Evolutionary conservation across 2,797 vertebrate genomes (phyloP).

Genomic region (Myoxocephalus aenaeus): DNA sequence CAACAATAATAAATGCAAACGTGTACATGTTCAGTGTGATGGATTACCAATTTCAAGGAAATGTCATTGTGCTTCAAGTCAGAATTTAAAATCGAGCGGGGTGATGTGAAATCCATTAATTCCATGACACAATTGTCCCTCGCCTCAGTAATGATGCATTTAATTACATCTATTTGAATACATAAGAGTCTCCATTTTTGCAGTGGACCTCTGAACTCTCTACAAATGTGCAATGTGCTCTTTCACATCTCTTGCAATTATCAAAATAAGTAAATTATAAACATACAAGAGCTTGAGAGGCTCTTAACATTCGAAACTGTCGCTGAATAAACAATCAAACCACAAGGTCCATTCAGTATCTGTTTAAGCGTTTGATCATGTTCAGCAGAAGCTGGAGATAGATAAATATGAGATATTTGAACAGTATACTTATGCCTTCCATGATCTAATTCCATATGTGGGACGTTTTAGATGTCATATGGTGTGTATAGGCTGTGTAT

Average conservation of each 20-base stretch:
- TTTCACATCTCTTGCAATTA: background rate
- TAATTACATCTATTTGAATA: background rate
- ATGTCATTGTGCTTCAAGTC: background rate
- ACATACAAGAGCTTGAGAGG: background rate
- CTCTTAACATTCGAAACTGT: no score
- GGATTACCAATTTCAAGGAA: background rate
- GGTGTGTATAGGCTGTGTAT: no score
- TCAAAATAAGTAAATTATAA: slow-evolving; percentile 2
- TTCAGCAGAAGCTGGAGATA: no score
- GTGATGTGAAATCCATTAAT: background rate
- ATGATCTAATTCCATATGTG: no score
- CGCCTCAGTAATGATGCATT: background rate
- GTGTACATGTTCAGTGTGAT: background rate
- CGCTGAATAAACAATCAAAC: no score
- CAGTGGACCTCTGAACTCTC: background rate
- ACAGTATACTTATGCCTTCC: no score
- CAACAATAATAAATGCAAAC: background rate
- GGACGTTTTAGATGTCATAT: no score
- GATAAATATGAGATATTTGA: no score
- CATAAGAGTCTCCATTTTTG: background rate
- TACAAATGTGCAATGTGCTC: background rate
- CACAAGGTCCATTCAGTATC: no score
- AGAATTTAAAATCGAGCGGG: background rate
- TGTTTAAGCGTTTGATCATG: no score
- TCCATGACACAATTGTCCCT: background rate